phyloP scores from a whole-genome alignment of 2,113 vertebrate species.

The Python bivittatus region DNA sequence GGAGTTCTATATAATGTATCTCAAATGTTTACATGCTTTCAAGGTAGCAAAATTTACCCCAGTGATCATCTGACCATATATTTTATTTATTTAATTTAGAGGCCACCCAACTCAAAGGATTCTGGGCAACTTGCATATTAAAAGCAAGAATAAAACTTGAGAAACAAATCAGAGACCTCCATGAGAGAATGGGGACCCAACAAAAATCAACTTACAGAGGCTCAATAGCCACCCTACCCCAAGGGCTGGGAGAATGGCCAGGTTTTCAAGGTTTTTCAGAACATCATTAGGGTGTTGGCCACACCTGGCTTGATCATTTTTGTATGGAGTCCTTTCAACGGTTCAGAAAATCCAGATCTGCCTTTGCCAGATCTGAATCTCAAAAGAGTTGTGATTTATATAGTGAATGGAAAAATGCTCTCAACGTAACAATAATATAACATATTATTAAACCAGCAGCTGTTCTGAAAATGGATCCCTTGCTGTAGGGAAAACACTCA shows the following conservation, averaged over 20 bases:
- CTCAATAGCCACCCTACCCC: neutral
- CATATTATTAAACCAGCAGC: slow-evolving; percentile 8
- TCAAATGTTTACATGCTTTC: neutral
- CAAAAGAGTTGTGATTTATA: neutral
- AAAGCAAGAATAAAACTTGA: neutral
- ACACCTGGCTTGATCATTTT: neutral
- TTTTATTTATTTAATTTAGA: neutral
- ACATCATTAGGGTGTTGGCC: neutral
- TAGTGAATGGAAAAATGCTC: neutral
- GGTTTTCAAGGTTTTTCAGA: neutral
- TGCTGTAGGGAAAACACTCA: neutral
- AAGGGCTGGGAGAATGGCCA: neutral
- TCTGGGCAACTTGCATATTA: neutral
- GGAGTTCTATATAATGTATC: neutral
- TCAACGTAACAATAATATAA: neutral
- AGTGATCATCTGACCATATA: neutral
- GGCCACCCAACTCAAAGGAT: neutral
- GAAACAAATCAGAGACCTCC: neutral
- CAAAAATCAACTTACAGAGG: neutral
- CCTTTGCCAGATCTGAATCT: neutral
- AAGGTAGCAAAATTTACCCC: neutral
- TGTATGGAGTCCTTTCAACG: neutral
- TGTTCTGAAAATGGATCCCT: neutral
- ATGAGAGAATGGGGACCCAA: neutral
- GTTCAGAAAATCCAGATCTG: neutral